Base-by-base conservation (phyloP, 2,113 vertebrate genomes). In the Tachycineta bicolor region DNA sequence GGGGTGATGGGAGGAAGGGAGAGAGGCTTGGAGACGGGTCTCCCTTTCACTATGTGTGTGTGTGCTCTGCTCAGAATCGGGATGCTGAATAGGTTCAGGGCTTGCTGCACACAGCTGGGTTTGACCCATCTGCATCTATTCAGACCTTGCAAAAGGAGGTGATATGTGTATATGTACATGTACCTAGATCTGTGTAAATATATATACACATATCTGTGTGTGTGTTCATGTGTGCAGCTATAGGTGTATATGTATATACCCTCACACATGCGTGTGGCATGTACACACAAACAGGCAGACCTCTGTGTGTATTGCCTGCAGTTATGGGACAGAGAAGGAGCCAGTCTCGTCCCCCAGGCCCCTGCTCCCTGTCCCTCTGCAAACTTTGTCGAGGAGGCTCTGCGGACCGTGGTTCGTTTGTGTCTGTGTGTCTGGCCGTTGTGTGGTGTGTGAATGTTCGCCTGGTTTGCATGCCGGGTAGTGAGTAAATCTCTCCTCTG, bases 311-410 rank as follows among this genome's bases (percentile, higher is more conserved):
- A 52, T 14, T 52, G 41, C 73, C 87, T 50, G 73, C 80, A 62
- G 70, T 44, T 58, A 29, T 18, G 31, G 60, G 49, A 79, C 5
- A 47, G 62, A 73, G 64, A 65, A 89, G 43, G 41, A 86, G 43
- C 25, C 56, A 78, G 34, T 39, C 46, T 80, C 75, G 49, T 15
- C 34, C 65, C 44, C 56, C 73, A 59, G 41, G 43, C 17, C 68
- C 46, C 77, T 65, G 23, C 37, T 94, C 81, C 70, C 76, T 55
- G 65, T 44, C 74, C 68, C 74, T 63, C 64, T 26, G 86, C 65
- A 96, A 97, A 97, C 96, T 97, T 97, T 95, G 82, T 67, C 4
- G 1, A 69, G 73, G 29, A 90, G 82, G 90, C 41, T 65, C 55
- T 95, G 92, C 70, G 15, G 75, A 50, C 71, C 34, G 58, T 1